Percentiles rank a stretch among this genome's conserved stretches.
phyloP scores from a whole-genome alignment of 2,113 vertebrate genomes.

The Leucopsar rothschildi region DNA sequence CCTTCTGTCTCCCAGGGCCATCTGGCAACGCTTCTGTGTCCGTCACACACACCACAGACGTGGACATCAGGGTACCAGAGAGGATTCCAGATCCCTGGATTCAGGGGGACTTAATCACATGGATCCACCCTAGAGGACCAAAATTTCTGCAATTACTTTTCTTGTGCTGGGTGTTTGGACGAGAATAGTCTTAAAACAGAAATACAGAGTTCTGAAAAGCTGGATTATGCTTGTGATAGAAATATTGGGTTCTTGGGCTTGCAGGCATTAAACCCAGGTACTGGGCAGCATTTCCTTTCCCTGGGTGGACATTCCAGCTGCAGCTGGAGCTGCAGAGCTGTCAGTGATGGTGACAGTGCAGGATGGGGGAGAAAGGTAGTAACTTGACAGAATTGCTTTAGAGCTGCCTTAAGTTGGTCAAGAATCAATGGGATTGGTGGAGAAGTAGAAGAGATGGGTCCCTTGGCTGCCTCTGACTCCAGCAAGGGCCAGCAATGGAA shows the following conservation, averaged over 20 bases:
- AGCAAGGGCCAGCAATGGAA: not conserved
- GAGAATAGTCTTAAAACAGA: not conserved
- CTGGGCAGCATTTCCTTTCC: not conserved
- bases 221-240: not conserved
- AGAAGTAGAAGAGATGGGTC: not conserved
- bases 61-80: not conserved
- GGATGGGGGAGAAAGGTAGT: not conserved
- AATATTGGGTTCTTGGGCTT: not conserved
- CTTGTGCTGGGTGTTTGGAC: not conserved
- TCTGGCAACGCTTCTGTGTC: not conserved
- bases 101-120: not conserved
- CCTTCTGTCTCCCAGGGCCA: not conserved
- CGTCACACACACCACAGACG: accelerated
- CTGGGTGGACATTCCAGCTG: not conserved
- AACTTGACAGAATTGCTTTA: not conserved
- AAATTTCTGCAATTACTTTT: not conserved
- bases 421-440: not conserved
- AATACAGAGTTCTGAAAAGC: not conserved
- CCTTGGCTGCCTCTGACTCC: not conserved
- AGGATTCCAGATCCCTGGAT: not conserved
- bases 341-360: not conserved
- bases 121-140: not conserved
- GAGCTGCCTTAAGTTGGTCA: not conserved
- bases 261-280: not conserved
- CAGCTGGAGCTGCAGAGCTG: not conserved